Evolutionary conservation across 2,888 invertebrate genomes (phyloP).

Genomic region (Apeira syringaria): DNA sequence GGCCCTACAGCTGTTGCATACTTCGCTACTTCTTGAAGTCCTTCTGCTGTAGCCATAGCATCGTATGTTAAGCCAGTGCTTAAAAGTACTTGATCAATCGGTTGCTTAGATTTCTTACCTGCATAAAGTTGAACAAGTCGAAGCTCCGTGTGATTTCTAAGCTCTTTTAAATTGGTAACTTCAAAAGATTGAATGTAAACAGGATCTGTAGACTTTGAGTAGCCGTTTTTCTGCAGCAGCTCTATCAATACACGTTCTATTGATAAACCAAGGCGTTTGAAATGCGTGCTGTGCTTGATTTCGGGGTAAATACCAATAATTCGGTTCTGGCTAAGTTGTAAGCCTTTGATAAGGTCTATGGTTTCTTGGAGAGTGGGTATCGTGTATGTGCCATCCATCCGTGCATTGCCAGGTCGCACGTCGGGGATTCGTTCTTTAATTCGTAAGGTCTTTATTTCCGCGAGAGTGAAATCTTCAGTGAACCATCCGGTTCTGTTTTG

Average conservation of each 20-base stretch:
- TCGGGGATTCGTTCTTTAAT: conserved; percentile 60
- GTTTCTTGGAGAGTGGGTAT: conserved; percentile 71
- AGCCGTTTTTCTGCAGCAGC: conserved; percentile 60
- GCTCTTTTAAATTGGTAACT: conserved; percentile 62
- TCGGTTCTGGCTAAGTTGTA: conserved; percentile 59
- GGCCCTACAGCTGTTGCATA: conserved; percentile 73
- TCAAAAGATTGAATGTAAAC: conserved; percentile 75
- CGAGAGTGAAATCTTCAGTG: conserved; percentile 70
- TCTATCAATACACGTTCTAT: conserved; percentile 62
- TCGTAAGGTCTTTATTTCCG: conserved; percentile 65
- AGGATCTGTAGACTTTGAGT: conserved; percentile 48
- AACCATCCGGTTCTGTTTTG: conserved; percentile 61
- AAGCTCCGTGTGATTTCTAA: conserved; percentile 59
- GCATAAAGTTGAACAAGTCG: conserved; percentile 62
- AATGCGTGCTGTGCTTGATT: conserved; percentile 67
- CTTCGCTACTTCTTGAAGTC: conserved; percentile 59
- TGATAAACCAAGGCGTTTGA: conserved; percentile 53
- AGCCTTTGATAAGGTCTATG: conserved; percentile 60
- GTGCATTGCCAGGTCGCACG: conserved; percentile 63
- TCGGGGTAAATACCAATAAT: conserved; percentile 70
- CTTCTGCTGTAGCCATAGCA: conserved; percentile 63
- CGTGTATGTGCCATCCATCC: conserved; percentile 58
- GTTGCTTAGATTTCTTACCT: conserved; percentile 41
- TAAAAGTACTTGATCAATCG: conserved; percentile 54
- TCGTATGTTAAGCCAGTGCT: conserved; percentile 60